Conservation (phyloP, 1,140 invertebrate genomes). For the Orchestia grillus region DNA sequence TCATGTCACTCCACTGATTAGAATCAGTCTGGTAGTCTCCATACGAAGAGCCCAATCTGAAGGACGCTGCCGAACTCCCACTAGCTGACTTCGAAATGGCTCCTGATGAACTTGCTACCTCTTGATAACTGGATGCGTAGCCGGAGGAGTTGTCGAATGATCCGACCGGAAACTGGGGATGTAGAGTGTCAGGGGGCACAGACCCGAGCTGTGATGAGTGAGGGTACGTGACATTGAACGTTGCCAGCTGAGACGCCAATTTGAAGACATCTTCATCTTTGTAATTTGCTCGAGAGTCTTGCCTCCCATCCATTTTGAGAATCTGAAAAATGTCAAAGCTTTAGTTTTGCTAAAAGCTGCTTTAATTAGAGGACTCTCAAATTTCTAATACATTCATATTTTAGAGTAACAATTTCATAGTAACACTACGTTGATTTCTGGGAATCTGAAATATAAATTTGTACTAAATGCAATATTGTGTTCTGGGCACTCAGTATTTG, state of each 20-base stretch:
- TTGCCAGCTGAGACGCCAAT: background rate
- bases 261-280: slow-evolving; percentile 49
- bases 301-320: background rate
- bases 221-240: background rate
- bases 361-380: too few relatives aligned
- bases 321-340: background rate
- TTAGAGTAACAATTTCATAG: too few relatives aligned
- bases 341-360: too few relatives aligned
- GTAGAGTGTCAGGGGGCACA: background rate
- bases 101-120: background rate
- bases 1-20: background rate
- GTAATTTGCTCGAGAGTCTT: background rate
- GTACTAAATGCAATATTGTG: too few relatives aligned
- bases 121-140: background rate
- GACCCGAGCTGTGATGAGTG: background rate
- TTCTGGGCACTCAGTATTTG: too few relatives aligned
- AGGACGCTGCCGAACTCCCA: background rate
- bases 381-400: too few relatives aligned
- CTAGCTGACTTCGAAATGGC: slow-evolving; percentile 11
- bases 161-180: background rate
- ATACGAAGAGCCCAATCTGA: slow-evolving; percentile 4
- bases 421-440: too few relatives aligned
- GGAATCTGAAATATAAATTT: too few relatives aligned
- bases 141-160: background rate
- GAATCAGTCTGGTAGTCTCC: background rate